A percentile compares a stretch with the other conserved stretches of the same genome.
Evolutionary conservation across 2,888 invertebrate species (phyloP).

Genomic region (Leptura quadrifasciata): DNA sequence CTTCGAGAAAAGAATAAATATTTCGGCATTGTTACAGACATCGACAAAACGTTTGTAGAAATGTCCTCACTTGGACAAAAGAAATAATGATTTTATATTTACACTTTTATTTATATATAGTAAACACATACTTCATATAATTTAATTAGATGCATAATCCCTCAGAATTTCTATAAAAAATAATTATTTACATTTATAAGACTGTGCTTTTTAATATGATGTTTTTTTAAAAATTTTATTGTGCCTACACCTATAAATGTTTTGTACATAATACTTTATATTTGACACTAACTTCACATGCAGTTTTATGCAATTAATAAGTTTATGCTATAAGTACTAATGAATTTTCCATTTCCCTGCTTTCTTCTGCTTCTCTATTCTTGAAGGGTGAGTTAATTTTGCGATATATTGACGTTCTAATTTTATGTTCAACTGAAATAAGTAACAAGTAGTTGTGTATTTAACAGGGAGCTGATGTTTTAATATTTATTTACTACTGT

Average conservation of each 20-base stretch:
- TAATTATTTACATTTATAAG: background rate
- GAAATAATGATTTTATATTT: slow-evolving; percentile 64
- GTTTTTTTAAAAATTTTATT: background rate
- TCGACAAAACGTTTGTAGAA: slow-evolving; percentile 73
- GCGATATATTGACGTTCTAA: background rate
- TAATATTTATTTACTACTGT: no score
- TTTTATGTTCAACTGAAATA: background rate
- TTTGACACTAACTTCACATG: background rate
- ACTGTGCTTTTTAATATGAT: background rate
- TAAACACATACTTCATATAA: background rate
- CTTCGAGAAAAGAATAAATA: slow-evolving; percentile 73
- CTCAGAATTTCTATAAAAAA: background rate
- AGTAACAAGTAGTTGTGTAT: background rate
- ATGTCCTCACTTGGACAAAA: slow-evolving; percentile 71
- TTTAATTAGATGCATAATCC: background rate
- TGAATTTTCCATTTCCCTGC: slow-evolving; percentile 16
- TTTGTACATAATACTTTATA: background rate
- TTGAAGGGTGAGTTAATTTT: slow-evolving; percentile 32
- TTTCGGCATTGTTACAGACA: slow-evolving; percentile 72
- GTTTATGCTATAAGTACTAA: slow-evolving; percentile 4
- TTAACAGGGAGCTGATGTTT: background rate
- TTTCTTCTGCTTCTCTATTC: slow-evolving; percentile 27
- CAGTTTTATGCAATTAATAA: background rate
- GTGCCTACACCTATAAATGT: background rate
- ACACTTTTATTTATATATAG: slow-evolving; percentile 14